Percentiles rank a stretch among this genome's conserved stretches.
These are phyloP conservation scores for Neoscelio sp. DNA, from an alignment of 2,888 invertebrate genomes.

Conservation along the genomic window DNA sequence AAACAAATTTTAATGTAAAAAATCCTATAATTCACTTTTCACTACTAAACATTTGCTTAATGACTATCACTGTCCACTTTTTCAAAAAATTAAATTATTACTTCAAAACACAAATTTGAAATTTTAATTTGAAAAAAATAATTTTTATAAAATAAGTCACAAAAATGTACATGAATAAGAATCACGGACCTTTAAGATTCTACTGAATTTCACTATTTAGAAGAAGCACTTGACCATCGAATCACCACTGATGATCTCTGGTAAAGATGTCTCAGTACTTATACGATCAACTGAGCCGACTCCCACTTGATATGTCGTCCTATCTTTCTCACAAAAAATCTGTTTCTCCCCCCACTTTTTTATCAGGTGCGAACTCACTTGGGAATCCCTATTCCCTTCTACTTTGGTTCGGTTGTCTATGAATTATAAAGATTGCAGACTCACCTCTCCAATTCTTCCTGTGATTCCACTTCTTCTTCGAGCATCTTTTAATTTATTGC, in stretches of 20 bases:
- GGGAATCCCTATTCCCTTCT: conserved; percentile 59
- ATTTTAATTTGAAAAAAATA: too few relatives aligned
- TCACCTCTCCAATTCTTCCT: conserved; percentile 18
- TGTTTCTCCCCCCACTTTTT: conserved; percentile 55
- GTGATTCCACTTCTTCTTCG: too few relatives aligned
- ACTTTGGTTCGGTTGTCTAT: conserved; percentile 24
- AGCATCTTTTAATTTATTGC: too few relatives aligned
- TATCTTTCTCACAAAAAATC: conserved; percentile 63
- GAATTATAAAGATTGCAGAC: conserved; percentile 28
- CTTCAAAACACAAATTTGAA: too few relatives aligned
- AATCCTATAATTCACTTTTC: too few relatives aligned
- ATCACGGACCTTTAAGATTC: conserved; percentile 52
- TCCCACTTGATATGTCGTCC: conserved; percentile 65
- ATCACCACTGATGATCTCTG: conserved; percentile 65
- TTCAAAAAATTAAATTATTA: too few relatives aligned
- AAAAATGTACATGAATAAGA: conserved; percentile 4
- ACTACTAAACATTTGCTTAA: too few relatives aligned
- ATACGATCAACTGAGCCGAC: conserved; percentile 63
- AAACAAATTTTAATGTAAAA: too few relatives aligned
- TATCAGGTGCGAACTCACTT: conserved; percentile 34
- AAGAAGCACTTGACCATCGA: conserved; percentile 62
- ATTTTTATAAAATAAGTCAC: not conserved
- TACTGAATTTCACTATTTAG: conserved; percentile 40
- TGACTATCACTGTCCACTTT: too few relatives aligned
- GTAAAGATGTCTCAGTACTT: conserved; percentile 64